Base-by-base conservation (phyloP, 2,113 vertebrate genomes). In the Axis porcinus region DNA sequence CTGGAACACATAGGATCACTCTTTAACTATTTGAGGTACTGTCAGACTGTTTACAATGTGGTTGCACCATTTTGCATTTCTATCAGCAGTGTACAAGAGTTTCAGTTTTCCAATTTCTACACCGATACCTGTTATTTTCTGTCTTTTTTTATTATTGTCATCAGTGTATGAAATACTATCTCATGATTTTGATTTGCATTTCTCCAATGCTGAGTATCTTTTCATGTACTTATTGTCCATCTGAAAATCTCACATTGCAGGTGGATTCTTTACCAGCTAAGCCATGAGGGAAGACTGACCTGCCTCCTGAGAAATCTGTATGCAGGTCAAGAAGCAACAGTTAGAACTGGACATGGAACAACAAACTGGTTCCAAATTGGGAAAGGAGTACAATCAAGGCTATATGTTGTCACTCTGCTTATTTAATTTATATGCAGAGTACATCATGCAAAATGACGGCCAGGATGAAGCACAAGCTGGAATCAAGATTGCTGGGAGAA, bases 41-140 rank as follows among this genome's bases (percentile, higher is more conserved):
- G 62, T 27, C 4, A 83, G 60, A 58, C 52, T 84, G 28, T 84
- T 85, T 92, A 43, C 79, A 90, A 95, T 91, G 83, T 27, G 33
- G 27, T 19, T 76, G 25, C 27, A 58, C n/a, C n/a, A 85, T 60
- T 95, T 62, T 54, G 54, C 25, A 79, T 67, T 86, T 50, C 50
- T 62, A 40, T 15, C 8, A 47, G 58, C 90, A 54, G 14, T 9
- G 25, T 28, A 86, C 27, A 13, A 54, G 7, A 2, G 13, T 67
- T 36, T 30, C 30, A 40, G 25, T 40, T 92, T 58, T 82, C 83
- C 27, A 70, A 33, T 50, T 78, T 86, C n/a, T 5, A 78, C 27
- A 54, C n/a, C 28, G 45, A 64, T 7, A 57, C 40, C 45, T 52
- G 6, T 52, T 47, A 47, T 25, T 91, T 64, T 43, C 70, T 78